phyloP scores from a whole-genome alignment of 2,888 invertebrate species.

The Smittia sp. region DNA sequence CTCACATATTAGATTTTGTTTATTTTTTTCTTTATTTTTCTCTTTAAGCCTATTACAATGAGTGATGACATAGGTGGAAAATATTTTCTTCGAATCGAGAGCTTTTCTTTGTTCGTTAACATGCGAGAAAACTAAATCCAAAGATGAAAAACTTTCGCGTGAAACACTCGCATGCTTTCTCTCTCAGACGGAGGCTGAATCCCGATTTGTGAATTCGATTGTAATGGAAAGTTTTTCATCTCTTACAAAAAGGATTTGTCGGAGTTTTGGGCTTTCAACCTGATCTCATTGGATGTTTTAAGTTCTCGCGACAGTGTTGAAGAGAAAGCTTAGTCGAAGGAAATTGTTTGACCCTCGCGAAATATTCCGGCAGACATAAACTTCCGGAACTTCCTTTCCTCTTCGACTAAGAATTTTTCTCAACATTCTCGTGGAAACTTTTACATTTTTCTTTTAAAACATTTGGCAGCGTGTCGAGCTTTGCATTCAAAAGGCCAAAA shows the following conservation, averaged over 20 bases:
- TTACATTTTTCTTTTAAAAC: not conserved
- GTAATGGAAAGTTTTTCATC: not conserved
- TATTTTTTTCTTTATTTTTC: no score
- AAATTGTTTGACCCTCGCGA: no score
- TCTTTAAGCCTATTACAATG: no score
- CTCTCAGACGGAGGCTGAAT: not conserved
- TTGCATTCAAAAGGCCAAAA: no score
- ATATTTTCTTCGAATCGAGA: no score
- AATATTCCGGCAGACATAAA: no score
- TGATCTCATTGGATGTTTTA: not conserved
- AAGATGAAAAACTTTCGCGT: conserved; percentile 14
- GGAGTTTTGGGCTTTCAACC: not conserved
- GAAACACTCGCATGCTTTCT: not conserved
- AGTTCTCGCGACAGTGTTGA: not conserved
- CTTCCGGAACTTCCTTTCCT: no score
- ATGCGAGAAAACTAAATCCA: not conserved
- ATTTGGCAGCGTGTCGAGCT: no score
- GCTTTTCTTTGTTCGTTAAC: not conserved
- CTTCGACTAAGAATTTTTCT: no score
- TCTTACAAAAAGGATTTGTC: conserved; percentile 10
- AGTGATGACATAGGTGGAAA: no score
- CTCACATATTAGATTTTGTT: no score
- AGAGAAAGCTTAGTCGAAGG: not conserved
- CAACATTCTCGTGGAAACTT: not conserved
- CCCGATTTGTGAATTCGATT: not conserved